Percentiles rank a stretch among this genome's conserved stretches.
Conservation (phyloP, 2,888 invertebrate species). For the Chalcosyrphus nemorum region DNA sequence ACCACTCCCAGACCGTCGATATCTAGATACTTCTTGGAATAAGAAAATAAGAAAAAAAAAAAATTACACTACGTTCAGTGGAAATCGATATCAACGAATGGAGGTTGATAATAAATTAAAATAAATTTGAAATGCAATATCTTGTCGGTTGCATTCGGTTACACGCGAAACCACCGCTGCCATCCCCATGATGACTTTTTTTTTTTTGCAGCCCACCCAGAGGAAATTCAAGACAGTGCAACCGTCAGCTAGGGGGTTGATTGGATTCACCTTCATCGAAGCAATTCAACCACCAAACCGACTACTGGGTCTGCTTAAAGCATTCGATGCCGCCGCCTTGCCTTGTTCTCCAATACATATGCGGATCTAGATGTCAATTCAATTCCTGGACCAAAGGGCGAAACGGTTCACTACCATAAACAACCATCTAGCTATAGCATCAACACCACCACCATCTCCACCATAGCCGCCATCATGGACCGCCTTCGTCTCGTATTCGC, state of each 20-base stretch:
- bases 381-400: constrained; percentile 28
- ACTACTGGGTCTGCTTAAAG: neutral
- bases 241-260: neutral
- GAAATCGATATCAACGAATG: neutral
- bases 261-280: constrained; percentile 18
- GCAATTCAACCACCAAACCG: neutral
- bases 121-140: constrained; percentile 15
- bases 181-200: neutral
- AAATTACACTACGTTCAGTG: too few relatives aligned
- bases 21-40: neutral
- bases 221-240: constrained; percentile 47
- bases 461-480: neutral
- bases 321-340: constrained; percentile 23
- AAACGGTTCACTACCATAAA: constrained; percentile 1
- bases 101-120: neutral
- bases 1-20: neutral
- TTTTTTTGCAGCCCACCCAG: neutral
- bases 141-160: constrained; percentile 2
- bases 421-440: too few relatives aligned
- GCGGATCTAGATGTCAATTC: constrained; percentile 16
- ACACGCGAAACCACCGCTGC: neutral
- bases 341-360: neutral
- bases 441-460: neutral
- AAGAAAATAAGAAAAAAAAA: neutral
- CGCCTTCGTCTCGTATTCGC: neutral